Percentiles rank a stretch among this genome's conserved stretches.
phyloP scores from a whole-genome alignment of 2,888 invertebrate species.

The Microctonus hyperodae region DNA sequence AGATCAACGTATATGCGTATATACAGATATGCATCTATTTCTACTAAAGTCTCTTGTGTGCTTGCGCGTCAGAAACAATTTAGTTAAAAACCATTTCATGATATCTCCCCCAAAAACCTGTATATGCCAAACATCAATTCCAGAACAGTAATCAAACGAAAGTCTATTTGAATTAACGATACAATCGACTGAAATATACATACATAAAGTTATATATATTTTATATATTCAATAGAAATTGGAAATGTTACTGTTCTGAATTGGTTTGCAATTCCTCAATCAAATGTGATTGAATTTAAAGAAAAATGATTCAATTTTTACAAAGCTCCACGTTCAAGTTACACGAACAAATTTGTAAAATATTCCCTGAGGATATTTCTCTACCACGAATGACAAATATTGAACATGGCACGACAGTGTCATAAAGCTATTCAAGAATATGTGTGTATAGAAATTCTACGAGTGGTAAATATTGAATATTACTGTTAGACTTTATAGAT shows the following conservation, averaged over 20 bases:
- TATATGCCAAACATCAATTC: slow-evolving; percentile 1
- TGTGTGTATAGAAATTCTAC: background rate
- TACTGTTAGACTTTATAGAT: background rate
- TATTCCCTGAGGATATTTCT: background rate
- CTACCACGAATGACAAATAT: background rate
- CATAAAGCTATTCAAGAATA: background rate
- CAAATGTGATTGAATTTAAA: background rate
- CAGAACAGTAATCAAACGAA: background rate
- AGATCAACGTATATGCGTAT: background rate
- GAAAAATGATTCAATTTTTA: background rate
- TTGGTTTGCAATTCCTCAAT: background rate
- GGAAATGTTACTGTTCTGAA: background rate
- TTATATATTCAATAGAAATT: background rate
- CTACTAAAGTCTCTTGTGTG: background rate
- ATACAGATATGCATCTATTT: background rate
- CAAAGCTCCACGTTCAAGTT: background rate
- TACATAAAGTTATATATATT: background rate
- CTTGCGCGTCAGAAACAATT: slow-evolving; percentile 2
- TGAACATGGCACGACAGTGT: background rate
- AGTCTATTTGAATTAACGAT: background rate
- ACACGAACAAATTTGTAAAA: background rate
- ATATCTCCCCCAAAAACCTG: background rate
- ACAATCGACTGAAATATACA: too few relatives aligned
- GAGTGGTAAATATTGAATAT: background rate
- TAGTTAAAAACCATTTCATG: slow-evolving; percentile 1